Evolutionary conservation across 2,113 vertebrate genomes (phyloP).

Genomic region (Microcebus jonahi): DNA sequence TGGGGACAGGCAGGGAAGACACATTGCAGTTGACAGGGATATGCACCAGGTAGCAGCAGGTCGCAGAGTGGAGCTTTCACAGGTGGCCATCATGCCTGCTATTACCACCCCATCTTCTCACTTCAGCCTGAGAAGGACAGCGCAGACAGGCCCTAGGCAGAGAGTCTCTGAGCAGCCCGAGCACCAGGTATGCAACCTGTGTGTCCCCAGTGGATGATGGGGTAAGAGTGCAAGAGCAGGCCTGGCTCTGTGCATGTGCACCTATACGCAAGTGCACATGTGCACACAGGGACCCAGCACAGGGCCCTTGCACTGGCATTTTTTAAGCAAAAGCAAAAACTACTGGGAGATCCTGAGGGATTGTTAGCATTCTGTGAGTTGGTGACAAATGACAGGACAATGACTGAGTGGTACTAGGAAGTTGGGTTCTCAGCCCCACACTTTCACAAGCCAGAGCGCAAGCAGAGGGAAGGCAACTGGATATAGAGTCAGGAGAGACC

Average conservation of each 20-base stretch:
- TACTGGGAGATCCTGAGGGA: neutral
- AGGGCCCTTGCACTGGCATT: neutral
- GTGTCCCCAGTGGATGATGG: neutral
- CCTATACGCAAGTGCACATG: rapidly evolving
- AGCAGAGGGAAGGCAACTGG: neutral
- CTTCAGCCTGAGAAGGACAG: neutral
- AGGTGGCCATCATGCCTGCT: neutral
- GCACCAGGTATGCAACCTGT: neutral
- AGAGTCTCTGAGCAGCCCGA: neutral
- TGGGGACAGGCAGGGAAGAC: neutral
- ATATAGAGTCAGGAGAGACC: neutral
- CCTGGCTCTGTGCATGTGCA: neutral
- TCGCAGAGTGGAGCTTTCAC: neutral
- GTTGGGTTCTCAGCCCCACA: neutral
- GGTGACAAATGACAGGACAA: neutral
- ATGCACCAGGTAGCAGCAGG: neutral
- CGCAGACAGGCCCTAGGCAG: neutral
- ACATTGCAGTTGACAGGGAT: neutral
- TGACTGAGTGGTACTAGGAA: neutral
- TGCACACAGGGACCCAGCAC: neutral
- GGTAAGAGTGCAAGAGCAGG: neutral
- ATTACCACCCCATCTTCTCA: neutral
- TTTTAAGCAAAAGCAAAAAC: slow-evolving; percentile 22
- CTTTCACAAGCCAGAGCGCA: neutral
- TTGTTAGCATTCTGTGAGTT: neutral